These are phyloP conservation scores for Montipora foliosa DNA, from an alignment of 64 coral and sea anemone genomes.

Conservation along the genomic window DNA sequence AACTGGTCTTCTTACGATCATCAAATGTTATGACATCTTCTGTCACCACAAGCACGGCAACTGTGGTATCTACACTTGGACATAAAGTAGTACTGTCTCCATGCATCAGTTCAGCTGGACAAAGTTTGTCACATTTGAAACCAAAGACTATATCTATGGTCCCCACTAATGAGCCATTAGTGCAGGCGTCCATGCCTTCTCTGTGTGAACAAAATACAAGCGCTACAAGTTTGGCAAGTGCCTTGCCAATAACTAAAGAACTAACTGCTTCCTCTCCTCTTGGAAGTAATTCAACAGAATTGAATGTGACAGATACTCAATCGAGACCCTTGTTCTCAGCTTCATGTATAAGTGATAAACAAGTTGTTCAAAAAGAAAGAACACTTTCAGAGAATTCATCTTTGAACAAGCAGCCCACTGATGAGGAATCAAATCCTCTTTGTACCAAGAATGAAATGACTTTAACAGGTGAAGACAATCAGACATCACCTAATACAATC, in stretches of 20 bases:
- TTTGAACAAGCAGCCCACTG: neutral
- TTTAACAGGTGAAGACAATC: neutral
- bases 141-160: neutral
- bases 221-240: neutral
- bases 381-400: neutral
- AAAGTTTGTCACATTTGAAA: neutral
- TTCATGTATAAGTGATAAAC: neutral
- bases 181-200: neutral
- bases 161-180: neutral
- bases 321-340: neutral
- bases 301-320: neutral
- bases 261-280: neutral
- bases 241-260: neutral
- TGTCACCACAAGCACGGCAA: neutral
- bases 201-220: neutral
- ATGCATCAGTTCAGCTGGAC: neutral
- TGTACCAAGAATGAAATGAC: neutral
- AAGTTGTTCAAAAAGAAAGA: neutral
- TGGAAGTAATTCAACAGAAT: constrained; percentile 9
- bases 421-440: neutral
- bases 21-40: constrained; percentile 19
- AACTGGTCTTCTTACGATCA: constrained; percentile 1
- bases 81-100: neutral
- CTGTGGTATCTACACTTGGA: neutral
- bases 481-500: neutral